Evolutionary conservation across 2,888 invertebrate genomes (phyloP), one percentile per base, ranked within the genome.

Genomic region (Bugula neritina): DNA sequence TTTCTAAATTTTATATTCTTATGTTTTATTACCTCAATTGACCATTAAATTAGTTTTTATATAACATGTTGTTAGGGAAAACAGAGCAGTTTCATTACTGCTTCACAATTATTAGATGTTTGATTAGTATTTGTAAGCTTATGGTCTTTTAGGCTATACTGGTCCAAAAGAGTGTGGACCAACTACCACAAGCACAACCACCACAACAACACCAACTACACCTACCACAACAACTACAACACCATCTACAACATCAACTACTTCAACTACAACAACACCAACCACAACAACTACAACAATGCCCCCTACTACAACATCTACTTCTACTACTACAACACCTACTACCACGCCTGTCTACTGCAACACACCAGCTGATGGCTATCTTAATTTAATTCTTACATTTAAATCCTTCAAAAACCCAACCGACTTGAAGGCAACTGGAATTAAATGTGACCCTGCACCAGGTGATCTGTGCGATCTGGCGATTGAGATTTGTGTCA

Each of bases 271-370:
- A 31, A 63, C 63, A 2, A 34, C 63, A 23, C 27, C 34, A 13
- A 63, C 63, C 5, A 63, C 63, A 3, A 63, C 63, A 13, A 63
- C 63, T 17, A 63, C 63, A 29, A 2, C 63, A 31, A 63, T 31
- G 5, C 27, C 63, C 29, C 27, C 63, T 31, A 27, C 63, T 5
- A 63, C 29, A 25, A 63, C 63, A 27, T 31, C 63, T 10, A 25
- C 63, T 10, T 25, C 63, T 10, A 21, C 63, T 31, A 63, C 63
- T 5, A 25, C 63, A 21, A 5, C 3, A 5, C 57, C 57, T 23
- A 57, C 57, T n/a, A 57, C 57, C n/a, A 63, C 63, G 5, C 63
- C 63, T 13, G 27, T 17, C 2, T 63, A 63, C 63, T 63, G 63
- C n/a, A 31, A 17, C 13, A 27, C 63, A 5, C 27, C 63, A 3